Evolutionary conservation across 2,888 invertebrate species (phyloP), one percentile per base, ranked within the genome.

Genomic region (Luperina testacea): DNA sequence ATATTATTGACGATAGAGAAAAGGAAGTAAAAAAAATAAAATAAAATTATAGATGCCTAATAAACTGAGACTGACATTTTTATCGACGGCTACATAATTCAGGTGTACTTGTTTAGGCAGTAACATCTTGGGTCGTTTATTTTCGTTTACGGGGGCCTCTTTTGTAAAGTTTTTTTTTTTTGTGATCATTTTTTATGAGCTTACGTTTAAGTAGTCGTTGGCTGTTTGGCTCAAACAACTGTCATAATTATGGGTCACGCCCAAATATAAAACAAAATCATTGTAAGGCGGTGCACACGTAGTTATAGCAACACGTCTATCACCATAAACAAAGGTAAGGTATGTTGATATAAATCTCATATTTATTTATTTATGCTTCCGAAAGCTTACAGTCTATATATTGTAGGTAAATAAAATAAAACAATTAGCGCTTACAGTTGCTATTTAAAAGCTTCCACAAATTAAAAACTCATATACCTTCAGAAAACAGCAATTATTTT

Each of bases 51-150:
- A 57, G 75, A 71, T 75, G 82, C 76, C 82, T 71, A 80, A 81
- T 89, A 86, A 83, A 88, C 78, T 72, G 72, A 78, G 72, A n/a
- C 74, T 72, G 77, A 63, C 72, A 75, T 76, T 88, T 85, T 83
- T 82, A 82, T 87, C 63, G 80, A 53, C 72, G 51, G 48, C 64
- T 68, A 80, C 69, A 78, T 78, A 72, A 87, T 79, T 84, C 80
- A 74, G 45, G 79, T 78, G 68, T 75, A 78, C 64, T 80, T 78
- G 67, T 61, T 76, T 72, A 45, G 24, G 51, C 24, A 48, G 63
- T 82, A 77, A 84, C 78, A 80, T 61, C 71, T 73, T 64, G n/a
- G 48, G 42, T 72, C 17, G 72, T 68, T 80, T 65, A n/a, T 27
- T 76, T 83, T 72, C n/a, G 24, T 70, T 77, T 38, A 65, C 38